phyloP scores from a whole-genome alignment of 2,888 invertebrate genomes.

The Dicranocentrus wangi region DNA sequence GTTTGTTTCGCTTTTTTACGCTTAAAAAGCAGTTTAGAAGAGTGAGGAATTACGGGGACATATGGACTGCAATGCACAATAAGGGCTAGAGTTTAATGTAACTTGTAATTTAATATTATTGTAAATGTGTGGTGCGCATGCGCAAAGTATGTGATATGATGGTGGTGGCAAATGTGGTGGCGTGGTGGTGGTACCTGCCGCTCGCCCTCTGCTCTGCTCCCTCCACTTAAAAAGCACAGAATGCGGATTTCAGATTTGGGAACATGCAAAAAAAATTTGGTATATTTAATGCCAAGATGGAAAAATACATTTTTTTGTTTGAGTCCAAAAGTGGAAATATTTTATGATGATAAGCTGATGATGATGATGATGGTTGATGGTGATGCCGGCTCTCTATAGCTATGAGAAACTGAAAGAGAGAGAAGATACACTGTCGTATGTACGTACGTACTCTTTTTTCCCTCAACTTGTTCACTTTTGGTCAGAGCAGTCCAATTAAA shows the following conservation, averaged over 20 bases:
- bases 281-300: slow-evolving; percentile 12
- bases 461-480: slow-evolving; percentile 31
- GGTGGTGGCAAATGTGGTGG: too few relatives aligned
- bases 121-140: too few relatives aligned
- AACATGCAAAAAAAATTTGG: too few relatives aligned
- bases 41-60: too few relatives aligned
- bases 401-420: not conserved
- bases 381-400: not conserved
- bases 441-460: slow-evolving; percentile 4
- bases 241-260: too few relatives aligned
- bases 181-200: too few relatives aligned
- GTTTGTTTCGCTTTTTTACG: not conserved
- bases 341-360: slow-evolving; percentile 40
- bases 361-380: slow-evolving; percentile 14
- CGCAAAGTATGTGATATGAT: too few relatives aligned
- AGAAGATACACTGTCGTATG: not conserved
- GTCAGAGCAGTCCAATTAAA: slow-evolving; percentile 56
- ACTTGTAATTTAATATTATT: too few relatives aligned
- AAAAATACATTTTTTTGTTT: slow-evolving; percentile 27
- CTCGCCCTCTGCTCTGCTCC: too few relatives aligned
- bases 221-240: too few relatives aligned
- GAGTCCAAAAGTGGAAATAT: slow-evolving; percentile 44
- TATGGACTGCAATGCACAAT: too few relatives aligned
- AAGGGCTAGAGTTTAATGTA: too few relatives aligned
- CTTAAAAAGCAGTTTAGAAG: not conserved